Evolutionary conservation across 2,113 vertebrate genomes (phyloP).

Genomic region (Glaucomys volans): DNA sequence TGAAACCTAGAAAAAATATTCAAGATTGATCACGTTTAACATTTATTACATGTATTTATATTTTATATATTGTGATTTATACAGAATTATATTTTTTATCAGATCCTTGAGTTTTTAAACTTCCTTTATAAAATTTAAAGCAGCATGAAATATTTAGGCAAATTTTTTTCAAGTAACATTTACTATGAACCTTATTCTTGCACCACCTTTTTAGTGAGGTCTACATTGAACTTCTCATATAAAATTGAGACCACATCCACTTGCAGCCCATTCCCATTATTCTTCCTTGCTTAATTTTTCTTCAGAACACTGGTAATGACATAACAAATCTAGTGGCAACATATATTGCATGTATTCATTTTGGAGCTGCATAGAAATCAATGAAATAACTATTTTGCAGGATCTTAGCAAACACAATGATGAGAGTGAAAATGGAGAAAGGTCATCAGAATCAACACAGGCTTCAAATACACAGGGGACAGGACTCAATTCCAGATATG

Average conservation of each 20-base stretch:
- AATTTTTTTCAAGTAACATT: background rate
- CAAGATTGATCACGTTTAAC: background rate
- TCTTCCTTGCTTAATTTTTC: background rate
- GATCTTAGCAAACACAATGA: background rate
- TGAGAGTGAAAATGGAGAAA: background rate
- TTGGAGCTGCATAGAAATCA: background rate
- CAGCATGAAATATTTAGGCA: background rate
- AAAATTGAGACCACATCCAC: constrained; percentile 7
- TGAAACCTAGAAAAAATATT: background rate
- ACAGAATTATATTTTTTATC: background rate
- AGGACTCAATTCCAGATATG: background rate
- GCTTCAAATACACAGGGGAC: background rate
- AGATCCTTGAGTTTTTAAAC: background rate
- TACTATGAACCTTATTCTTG: background rate
- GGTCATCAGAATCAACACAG: background rate
- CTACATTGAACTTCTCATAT: background rate
- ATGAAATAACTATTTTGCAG: background rate
- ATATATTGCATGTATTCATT: background rate
- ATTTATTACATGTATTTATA: background rate
- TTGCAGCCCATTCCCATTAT: background rate
- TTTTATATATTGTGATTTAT: background rate
- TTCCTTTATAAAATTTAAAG: background rate
- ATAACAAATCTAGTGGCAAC: background rate
- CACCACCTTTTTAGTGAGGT: background rate
- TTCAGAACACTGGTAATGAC: background rate